Percentiles rank a stretch among this genome's conserved stretches.
Evolutionary conservation across 2,888 invertebrate species (phyloP).

Genomic region (Herminia tarsipennalis): DNA sequence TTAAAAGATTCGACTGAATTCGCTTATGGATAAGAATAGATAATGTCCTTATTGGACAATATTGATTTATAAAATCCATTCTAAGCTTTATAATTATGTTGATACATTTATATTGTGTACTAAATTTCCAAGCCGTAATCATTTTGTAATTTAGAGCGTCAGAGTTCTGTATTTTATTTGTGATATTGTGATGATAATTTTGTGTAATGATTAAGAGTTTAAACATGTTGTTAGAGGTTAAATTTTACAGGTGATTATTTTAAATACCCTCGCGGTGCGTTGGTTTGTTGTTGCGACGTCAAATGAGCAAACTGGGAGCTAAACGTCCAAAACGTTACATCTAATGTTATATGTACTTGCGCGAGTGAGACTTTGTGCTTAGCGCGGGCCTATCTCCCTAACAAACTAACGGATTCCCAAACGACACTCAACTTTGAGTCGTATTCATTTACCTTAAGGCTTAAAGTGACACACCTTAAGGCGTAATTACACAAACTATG

Average conservation of each 20-base stretch:
- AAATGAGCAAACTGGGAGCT: slow-evolving; percentile 19
- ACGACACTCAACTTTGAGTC: too few species aligned
- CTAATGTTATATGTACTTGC: slow-evolving; percentile 10
- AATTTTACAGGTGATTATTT: slow-evolving; percentile 76
- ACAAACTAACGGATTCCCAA: too few species aligned
- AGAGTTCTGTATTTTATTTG: slow-evolving; percentile 77
- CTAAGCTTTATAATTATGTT: slow-evolving; percentile 47
- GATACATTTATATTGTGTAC: slow-evolving; percentile 45
- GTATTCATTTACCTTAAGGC: too few species aligned
- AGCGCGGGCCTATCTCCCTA: slow-evolving; percentile 14
- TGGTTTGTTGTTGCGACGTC: slow-evolving; percentile 47
- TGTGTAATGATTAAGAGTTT: slow-evolving; percentile 80
- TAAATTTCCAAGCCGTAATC: slow-evolving; percentile 40
- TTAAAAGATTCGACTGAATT: slow-evolving; percentile 55
- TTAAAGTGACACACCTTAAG: too few species aligned
- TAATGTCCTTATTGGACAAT: slow-evolving; percentile 36
- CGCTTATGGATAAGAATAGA: slow-evolving; percentile 45
- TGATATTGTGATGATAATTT: slow-evolving; percentile 82
- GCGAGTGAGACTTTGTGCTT: slow-evolving; percentile 10
- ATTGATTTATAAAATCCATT: slow-evolving; percentile 43
- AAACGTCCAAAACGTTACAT: slow-evolving; percentile 17
- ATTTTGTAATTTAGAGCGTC: slow-evolving; percentile 41
- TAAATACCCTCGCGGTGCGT: slow-evolving; percentile 56
- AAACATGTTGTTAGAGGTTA: slow-evolving; percentile 75
- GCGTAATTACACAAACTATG: too few species aligned